Evolutionary conservation across 1,140 invertebrate species (phyloP).

Genomic region (Apis mellifera): Amel_HAv3.1 CM009931.2:1620501-1621000

Average conservation of each 20-base stretch:
- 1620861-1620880: too few relatives aligned
- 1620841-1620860: too few relatives aligned
- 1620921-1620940: too few relatives aligned
- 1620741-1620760: neutral
- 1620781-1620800: too few relatives aligned
- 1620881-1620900: too few relatives aligned
- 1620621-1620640: conserved; percentile 29
- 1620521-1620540: conserved; percentile 43
- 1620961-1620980: too few relatives aligned
- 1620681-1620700: neutral
- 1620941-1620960: too few relatives aligned
- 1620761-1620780: too few relatives aligned
- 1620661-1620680: neutral
- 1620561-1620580: conserved; percentile 10
- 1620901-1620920: too few relatives aligned
- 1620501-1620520: conserved; percentile 35
- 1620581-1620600: conserved; percentile 39
- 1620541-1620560: neutral
- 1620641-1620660: conserved; percentile 38
- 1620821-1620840: too few relatives aligned
- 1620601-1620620: conserved; percentile 29
- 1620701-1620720: neutral
- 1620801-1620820: too few relatives aligned
- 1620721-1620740: neutral
- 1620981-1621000: too few relatives aligned